These are phyloP conservation scores for Helicoverpa zea DNA, from an alignment of 1,140 invertebrate species.

Conservation along the genomic window DNA sequence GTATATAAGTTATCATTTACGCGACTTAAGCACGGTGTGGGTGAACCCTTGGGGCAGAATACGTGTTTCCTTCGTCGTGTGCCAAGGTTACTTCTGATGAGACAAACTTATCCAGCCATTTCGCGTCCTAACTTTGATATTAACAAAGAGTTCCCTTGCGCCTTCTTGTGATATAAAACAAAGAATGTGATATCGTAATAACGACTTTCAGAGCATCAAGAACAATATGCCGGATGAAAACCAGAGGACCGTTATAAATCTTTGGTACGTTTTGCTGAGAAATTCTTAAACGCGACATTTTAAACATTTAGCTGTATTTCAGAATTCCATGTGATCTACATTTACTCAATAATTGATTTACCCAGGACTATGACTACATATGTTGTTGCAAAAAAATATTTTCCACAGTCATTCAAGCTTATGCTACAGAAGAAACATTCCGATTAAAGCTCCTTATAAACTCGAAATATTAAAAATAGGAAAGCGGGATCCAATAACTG, in stretches of 20 bases:
- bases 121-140: neutral
- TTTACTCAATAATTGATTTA: no score
- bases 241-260: neutral
- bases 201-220: neutral
- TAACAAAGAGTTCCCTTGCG: neutral
- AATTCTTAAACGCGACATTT: neutral
- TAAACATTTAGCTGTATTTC: no score
- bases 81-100: neutral
- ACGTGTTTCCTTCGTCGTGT: neutral
- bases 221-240: neutral
- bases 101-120: neutral
- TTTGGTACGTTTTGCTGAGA: neutral
- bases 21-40: slow-evolving; percentile 2
- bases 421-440: no score
- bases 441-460: no score
- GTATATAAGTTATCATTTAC: slow-evolving; percentile 30
- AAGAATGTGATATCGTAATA: no score
- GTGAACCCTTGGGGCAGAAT: slow-evolving; percentile 10
- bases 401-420: no score
- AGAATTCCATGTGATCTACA: no score
- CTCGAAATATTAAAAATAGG: no score
- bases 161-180: no score
- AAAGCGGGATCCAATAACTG: no score
- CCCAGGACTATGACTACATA: no score
- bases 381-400: no score